These are phyloP conservation scores for Microcebus murinus DNA, from an alignment of 2,113 vertebrate genomes.

Conservation along the genomic window DNA sequence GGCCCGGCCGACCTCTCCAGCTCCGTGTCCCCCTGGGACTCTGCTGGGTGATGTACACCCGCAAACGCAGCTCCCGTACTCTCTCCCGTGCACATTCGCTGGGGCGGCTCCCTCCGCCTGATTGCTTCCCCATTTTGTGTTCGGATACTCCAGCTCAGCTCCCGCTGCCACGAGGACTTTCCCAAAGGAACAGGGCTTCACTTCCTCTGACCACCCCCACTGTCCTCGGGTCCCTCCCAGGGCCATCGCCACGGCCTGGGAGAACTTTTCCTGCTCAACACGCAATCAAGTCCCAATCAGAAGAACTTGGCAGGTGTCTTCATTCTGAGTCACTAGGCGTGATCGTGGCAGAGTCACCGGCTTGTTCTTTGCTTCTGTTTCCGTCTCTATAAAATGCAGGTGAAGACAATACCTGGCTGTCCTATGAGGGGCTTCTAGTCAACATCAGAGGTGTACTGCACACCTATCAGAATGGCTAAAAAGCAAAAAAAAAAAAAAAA, in stretches of 20 bases:
- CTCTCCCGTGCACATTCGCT: neutral
- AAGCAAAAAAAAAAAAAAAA: neutral
- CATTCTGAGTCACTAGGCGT: neutral
- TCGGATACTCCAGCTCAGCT: neutral
- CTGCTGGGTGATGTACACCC: fast-evolving
- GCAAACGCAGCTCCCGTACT: fast-evolving
- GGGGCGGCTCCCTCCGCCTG: neutral
- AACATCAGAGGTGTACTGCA: neutral
- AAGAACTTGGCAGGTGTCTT: neutral
- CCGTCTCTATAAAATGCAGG: neutral
- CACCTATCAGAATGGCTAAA: neutral
- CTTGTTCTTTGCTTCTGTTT: neutral
- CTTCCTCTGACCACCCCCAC: neutral
- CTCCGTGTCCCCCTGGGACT: too few relatives aligned
- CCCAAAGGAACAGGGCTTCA: neutral
- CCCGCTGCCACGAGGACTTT: neutral
- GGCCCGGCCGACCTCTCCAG: neutral
- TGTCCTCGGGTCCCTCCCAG: neutral
- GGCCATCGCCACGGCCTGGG: neutral
- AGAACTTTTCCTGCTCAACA: neutral
- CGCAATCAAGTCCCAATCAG: neutral
- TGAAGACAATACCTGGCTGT: neutral
- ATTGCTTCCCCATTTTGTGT: too few relatives aligned
- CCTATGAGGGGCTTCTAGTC: neutral
- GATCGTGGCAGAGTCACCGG: neutral